These are phyloP conservation scores for Cecropterus lyciades DNA, from an alignment of 1,140 invertebrate species.

Conservation along the genomic window DNA sequence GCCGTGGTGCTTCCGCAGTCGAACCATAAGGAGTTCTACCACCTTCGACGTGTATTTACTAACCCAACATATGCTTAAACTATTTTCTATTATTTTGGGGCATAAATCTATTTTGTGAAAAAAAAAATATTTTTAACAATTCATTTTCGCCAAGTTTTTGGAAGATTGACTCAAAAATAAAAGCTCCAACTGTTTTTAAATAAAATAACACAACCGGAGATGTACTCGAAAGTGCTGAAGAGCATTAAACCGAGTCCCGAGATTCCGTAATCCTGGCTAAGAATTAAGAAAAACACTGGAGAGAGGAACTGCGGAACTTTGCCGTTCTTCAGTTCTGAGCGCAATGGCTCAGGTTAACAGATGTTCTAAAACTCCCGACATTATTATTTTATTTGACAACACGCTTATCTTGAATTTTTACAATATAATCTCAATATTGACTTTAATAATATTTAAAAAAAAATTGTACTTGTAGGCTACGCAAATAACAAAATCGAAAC, in stretches of 20 bases:
- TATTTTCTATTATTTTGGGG: too few relatives aligned
- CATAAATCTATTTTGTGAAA: too few relatives aligned
- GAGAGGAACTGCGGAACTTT: conserved; percentile 2
- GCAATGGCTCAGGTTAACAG: conserved; percentile 7
- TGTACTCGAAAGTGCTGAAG: conserved; percentile 3
- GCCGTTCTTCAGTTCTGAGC: conserved; percentile 1
- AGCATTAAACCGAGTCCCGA: conserved; percentile 3
- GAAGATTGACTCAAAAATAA: too few relatives aligned
- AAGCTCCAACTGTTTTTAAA: too few relatives aligned
- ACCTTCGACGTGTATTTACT: too few relatives aligned
- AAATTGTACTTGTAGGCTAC: too few relatives aligned
- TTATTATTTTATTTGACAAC: conserved; percentile 7
- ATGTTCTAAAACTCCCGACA: conserved; percentile 6
- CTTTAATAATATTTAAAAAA: not conserved
- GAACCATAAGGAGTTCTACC: too few relatives aligned
- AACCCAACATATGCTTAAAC: too few relatives aligned
- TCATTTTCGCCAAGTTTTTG: too few relatives aligned
- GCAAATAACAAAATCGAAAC: not conserved
- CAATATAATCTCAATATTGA: not conserved
- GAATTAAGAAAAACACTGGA: conserved; percentile 18
- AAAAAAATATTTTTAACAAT: too few relatives aligned
- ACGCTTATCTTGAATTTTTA: conserved; percentile 1
- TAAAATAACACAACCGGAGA: not conserved
- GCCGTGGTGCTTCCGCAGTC: too few relatives aligned
- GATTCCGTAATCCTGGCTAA: conserved; percentile 18